Base-by-base conservation (phyloP, 1,140 invertebrate genomes). In the Formica selysi region DNA sequence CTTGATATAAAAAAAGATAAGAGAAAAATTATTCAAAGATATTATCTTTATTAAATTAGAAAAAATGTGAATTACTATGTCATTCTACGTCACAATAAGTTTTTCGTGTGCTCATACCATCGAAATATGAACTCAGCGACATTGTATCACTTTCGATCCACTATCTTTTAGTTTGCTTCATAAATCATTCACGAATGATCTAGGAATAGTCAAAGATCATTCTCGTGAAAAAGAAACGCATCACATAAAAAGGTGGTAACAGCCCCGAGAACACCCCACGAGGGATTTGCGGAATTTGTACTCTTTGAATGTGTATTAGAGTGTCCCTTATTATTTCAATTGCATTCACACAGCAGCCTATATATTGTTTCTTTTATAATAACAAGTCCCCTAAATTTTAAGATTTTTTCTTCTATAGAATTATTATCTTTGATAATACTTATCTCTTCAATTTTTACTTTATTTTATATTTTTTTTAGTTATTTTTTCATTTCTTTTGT, bases 231-330 rank as follows among this genome's bases (percentile, higher is more conserved):
- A 73, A 59, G 44, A 89, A 88, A 73, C 84, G 76, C 61, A 76
- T 89, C 65, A 67, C 76, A 71, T 88, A 83, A 89, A 79, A 73
- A 78, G 88, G 48, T 73, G 76, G 64, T 88, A 83, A 79, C 41
- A 87, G 44, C 76, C 76, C 76, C 87, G 89, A 79, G 68, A 78
- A 86, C 54, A 76, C 54, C 62, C 54, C 80, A 91, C 89, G 91
- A 93, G 91, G 93, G 93, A 93, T 92, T 93, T 92, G 92, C 88
- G 92, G 92, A 94, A 95, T 94, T 94, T 94, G 94, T 94, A 95
- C 94, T 95, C 86, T 94, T 94, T 92, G 84, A 93, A 92, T 92
- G 87, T 91, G 71, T 86, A 76, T 71, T 44, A 83, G 68, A 61
- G 79, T 61, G 79, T 62, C 79, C 54, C 68, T 22, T 83, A 74